phyloP scores from a whole-genome alignment of 2,113 vertebrate genomes.

The Tragelaphus imberbis region DNA sequence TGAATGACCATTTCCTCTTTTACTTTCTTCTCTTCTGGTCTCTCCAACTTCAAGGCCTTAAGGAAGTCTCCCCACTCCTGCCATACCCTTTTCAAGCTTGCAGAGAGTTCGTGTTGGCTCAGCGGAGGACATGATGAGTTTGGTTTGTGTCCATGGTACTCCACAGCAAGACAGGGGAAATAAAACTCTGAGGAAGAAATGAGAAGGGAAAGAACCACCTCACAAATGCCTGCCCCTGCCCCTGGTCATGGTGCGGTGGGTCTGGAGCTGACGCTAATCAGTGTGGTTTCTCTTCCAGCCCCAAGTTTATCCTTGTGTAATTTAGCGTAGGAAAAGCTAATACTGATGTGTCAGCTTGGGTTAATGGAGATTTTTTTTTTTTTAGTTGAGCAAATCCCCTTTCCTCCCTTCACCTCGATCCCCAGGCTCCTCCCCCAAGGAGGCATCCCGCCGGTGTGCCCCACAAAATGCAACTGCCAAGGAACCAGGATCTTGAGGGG shows the following conservation, averaged over 20 bases:
- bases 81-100: conserved; percentile 52
- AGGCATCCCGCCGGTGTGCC: neutral
- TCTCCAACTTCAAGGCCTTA: neutral
- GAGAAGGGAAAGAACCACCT: neutral
- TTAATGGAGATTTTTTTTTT: conserved; percentile 69
- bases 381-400: conserved; percentile 27
- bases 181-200: neutral
- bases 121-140: conserved; percentile 61
- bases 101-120: conserved; percentile 55
- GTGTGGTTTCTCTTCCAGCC: conserved; percentile 71
- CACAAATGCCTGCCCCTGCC: neutral
- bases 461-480: neutral
- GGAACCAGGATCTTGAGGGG: neutral
- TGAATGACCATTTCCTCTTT: conserved; percentile 60
- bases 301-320: conserved; percentile 76
- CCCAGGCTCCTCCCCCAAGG: neutral
- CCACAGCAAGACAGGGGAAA: conserved; percentile 27
- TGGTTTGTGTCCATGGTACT: conserved; percentile 52
- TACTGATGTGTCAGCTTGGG: conserved; percentile 68
- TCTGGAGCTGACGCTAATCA: conserved; percentile 63
- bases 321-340: conserved; percentile 77
- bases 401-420: neutral
- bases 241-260: conserved; percentile 13
- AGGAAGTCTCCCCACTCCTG: neutral
- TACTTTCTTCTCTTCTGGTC: neutral